These are phyloP conservation scores for Hapalemur alaotrensis DNA, from an alignment of 2,797 vertebrate genomes.

Conservation along the genomic window DNA sequence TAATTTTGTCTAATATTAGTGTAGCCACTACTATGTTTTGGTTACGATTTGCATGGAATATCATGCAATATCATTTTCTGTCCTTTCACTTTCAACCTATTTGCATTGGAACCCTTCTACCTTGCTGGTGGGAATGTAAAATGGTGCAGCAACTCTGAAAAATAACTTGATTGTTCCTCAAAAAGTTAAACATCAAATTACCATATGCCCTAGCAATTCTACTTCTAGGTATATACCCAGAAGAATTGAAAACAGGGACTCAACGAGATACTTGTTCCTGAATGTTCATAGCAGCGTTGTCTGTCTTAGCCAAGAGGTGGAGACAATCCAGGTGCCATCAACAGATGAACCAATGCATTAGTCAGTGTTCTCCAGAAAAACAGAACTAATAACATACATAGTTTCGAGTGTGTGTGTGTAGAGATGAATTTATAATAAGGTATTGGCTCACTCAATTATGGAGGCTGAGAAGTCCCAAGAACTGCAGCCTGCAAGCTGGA, in stretches of 20 bases:
- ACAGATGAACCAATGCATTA: not conserved
- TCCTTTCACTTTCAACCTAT: not conserved
- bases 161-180: not conserved
- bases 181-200: not conserved
- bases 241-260: not conserved
- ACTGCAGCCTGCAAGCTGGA: not conserved
- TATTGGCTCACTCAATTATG: not conserved
- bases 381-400: not conserved
- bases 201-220: not conserved
- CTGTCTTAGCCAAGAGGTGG: not conserved
- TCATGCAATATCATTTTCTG: not conserved
- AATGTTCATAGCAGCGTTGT: not conserved
- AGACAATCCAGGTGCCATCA: not conserved
- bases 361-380: not conserved
- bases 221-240: not conserved
- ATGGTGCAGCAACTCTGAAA: not conserved
- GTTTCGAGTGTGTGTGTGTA: not conserved
- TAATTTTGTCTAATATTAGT: not conserved
- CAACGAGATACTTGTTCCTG: not conserved
- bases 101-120: not conserved
- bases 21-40: not conserved
- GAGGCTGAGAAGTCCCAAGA: not conserved
- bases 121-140: not conserved
- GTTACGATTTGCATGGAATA: too few species aligned
- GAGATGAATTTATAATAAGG: not conserved